Conservation (phyloP, 2,113 vertebrate genomes). For the Rhipidura dahli region DNA sequence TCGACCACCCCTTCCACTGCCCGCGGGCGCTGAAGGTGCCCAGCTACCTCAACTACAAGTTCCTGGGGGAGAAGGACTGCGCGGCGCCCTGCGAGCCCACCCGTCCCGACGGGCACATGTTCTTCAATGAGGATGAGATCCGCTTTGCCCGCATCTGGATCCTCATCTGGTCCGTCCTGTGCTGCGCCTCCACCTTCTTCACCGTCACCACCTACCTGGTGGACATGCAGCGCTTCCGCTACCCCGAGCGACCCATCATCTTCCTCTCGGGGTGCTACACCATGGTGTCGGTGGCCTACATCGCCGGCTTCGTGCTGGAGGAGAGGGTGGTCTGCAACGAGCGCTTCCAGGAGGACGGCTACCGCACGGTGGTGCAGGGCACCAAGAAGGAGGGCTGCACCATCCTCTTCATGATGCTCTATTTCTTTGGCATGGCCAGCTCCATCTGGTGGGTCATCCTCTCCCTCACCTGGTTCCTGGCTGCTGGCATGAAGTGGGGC, state of each 20-base stretch:
- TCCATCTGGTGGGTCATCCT: slow-evolving; percentile 99
- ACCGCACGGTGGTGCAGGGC: slow-evolving; percentile 92
- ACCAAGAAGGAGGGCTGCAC: slow-evolving; percentile 98
- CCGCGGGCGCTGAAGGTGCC: slow-evolving; percentile 87
- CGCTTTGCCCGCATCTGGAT: slow-evolving; percentile 95
- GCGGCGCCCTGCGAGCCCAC: slow-evolving; percentile 91
- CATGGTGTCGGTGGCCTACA: slow-evolving; percentile 98
- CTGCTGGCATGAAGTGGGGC: slow-evolving; percentile 98
- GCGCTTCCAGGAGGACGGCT: slow-evolving; percentile 85
- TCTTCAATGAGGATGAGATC: slow-evolving; percentile 93
- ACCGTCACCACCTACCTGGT: slow-evolving; percentile 95
- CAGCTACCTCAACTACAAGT: slow-evolving; percentile 92
- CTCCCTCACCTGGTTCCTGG: slow-evolving; percentile 97
- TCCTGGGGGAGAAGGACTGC: slow-evolving; percentile 90
- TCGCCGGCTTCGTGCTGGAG: slow-evolving; percentile 91
- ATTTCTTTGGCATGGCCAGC: slow-evolving; percentile 98
- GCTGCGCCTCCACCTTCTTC: slow-evolving; percentile 95
- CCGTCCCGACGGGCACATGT: slow-evolving; percentile 86
- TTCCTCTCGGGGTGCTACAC: slow-evolving; percentile 97
- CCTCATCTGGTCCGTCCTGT: slow-evolving; percentile 92
- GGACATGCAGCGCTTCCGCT: slow-evolving; percentile 97
- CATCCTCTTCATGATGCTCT: slow-evolving; percentile 99
- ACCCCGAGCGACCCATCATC: slow-evolving; percentile 95
- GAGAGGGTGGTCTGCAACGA: slow-evolving; percentile 93
- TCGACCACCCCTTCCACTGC: slow-evolving; percentile 86